These are phyloP conservation scores for Xanthorhoe designata DNA, from an alignment of 2,888 invertebrate species.

Conservation along the genomic window DNA sequence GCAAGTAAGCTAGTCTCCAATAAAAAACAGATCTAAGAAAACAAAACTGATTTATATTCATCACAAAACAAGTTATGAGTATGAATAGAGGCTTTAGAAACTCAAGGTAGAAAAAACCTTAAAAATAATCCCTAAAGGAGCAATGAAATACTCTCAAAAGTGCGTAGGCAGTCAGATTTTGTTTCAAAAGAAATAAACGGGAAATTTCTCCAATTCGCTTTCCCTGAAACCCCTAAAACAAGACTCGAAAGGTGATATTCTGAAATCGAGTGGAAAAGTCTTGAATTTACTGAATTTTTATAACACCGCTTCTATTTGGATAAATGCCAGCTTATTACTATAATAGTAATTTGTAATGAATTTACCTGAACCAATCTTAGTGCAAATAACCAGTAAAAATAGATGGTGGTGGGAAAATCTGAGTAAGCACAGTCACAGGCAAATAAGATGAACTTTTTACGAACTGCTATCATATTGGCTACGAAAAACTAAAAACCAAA, in stretches of 20 bases:
- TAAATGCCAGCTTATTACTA: slow-evolving; percentile 24
- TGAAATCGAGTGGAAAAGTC: slow-evolving; percentile 40
- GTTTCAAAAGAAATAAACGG: slow-evolving; percentile 37
- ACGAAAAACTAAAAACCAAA: no score
- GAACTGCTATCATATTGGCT: no score
- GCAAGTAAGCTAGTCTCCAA: no score
- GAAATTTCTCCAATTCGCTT: slow-evolving; percentile 35
- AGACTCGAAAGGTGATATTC: slow-evolving; percentile 38
- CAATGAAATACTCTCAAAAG: slow-evolving; percentile 31
- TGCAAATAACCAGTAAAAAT: neutral
- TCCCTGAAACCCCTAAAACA: slow-evolving; percentile 34
- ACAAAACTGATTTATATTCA: neutral
- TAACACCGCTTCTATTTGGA: slow-evolving; percentile 22
- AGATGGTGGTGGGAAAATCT: no score
- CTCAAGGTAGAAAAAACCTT: slow-evolving; percentile 14
- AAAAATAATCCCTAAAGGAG: slow-evolving; percentile 17
- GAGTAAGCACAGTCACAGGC: no score
- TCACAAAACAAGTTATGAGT: neutral
- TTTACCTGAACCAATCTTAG: neutral
- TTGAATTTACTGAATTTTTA: slow-evolving; percentile 34
- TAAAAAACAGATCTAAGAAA: neutral
- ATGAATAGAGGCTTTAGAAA: slow-evolving; percentile 9
- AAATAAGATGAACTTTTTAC: no score
- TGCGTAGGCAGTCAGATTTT: slow-evolving; percentile 33
- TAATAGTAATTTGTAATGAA: slow-evolving; percentile 4